Conservation (phyloP, 2,888 invertebrate genomes). For the Melanotus villosus region DNA sequence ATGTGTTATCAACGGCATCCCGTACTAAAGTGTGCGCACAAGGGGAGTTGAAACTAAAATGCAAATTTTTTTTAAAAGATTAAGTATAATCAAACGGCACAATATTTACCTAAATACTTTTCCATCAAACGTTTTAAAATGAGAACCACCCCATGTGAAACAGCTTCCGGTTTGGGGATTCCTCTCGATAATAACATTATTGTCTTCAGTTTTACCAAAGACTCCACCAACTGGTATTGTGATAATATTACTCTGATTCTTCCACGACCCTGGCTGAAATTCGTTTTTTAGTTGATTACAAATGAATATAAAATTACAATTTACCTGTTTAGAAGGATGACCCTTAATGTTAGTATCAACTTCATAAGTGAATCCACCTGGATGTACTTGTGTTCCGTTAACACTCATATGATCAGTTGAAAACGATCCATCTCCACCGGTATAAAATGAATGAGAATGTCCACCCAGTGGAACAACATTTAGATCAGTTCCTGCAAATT, state of each 20-base stretch:
- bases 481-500: constrained; percentile 54
- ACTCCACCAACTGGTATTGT: constrained; percentile 35
- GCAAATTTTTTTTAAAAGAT: no score
- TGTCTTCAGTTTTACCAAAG: constrained; percentile 30
- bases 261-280: not conserved
- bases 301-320: not conserved
- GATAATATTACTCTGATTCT: constrained; percentile 34
- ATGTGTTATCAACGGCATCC: constrained; percentile 79
- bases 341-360: not conserved
- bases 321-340: not conserved
- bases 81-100: no score
- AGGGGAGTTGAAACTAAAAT: constrained; percentile 80
- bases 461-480: constrained; percentile 54
- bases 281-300: no score
- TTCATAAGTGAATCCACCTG: not conserved
- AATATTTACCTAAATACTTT: constrained; percentile 78
- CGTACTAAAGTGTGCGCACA: constrained; percentile 83
- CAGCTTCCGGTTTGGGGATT: constrained; percentile 79
- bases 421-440: not conserved
- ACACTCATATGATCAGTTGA: not conserved
- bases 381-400: constrained; percentile 17
- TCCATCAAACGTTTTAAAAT: constrained; percentile 90
- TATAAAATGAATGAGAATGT: constrained; percentile 37
- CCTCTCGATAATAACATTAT: constrained; percentile 16
- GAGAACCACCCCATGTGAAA: constrained; percentile 84